These are phyloP conservation scores for Cynaeus angustus DNA, from an alignment of 2,888 invertebrate genomes.

Conservation along the genomic window DNA sequence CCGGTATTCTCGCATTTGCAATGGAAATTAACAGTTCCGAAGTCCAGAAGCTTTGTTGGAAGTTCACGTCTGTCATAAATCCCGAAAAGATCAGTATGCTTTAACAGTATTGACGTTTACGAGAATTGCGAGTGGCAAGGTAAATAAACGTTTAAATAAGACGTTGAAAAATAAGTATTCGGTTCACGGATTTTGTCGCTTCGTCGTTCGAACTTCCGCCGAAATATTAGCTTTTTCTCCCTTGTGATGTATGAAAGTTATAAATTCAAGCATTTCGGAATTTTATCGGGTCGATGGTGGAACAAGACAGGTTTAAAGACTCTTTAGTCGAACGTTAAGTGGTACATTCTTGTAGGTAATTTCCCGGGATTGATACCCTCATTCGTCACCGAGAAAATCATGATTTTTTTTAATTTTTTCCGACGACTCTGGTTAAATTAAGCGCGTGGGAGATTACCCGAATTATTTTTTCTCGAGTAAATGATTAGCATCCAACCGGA, in stretches of 20 bases:
- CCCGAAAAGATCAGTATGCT: slow-evolving; percentile 45
- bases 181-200: slow-evolving; percentile 60
- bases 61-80: slow-evolving; percentile 31
- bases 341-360: slow-evolving; percentile 19
- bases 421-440: background rate
- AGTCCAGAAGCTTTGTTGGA: background rate
- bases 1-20: slow-evolving; percentile 1
- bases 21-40: slow-evolving; percentile 18
- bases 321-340: slow-evolving; percentile 35
- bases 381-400: background rate
- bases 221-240: slow-evolving; percentile 59
- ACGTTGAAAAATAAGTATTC: slow-evolving; percentile 59
- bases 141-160: slow-evolving; percentile 59
- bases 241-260: slow-evolving; percentile 58
- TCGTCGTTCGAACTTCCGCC: slow-evolving; percentile 54
- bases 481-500: slow-evolving; percentile 16
- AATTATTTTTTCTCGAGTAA: slow-evolving; percentile 5
- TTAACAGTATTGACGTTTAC: slow-evolving; percentile 49
- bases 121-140: slow-evolving; percentile 50
- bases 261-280: slow-evolving; percentile 57
- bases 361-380: background rate
- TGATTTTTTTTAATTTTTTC: background rate
- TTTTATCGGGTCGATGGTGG: slow-evolving; percentile 43
- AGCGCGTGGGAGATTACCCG: background rate
- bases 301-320: slow-evolving; percentile 33